phyloP scores from a whole-genome alignment of 35 echinoderm and acorn worm species.

The Amphiura filiformis region DNA sequence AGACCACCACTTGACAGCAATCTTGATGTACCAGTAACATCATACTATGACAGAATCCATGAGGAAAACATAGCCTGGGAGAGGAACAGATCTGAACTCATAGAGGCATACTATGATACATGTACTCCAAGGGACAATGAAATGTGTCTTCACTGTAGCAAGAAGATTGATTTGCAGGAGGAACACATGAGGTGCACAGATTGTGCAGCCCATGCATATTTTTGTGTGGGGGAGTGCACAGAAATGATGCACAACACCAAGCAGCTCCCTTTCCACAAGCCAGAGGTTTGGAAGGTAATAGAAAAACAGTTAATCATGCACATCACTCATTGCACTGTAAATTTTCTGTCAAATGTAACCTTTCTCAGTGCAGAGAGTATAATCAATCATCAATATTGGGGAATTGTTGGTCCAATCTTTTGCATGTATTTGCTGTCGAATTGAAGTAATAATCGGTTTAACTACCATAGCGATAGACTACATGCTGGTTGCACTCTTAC shows the following conservation, averaged over 20 bases:
- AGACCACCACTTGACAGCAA: no score
- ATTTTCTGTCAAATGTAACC: no score
- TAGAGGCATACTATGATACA: background rate
- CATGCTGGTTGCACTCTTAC: no score
- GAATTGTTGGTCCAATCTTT: no score
- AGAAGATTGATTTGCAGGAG: background rate
- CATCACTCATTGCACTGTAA: no score
- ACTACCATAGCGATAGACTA: no score
- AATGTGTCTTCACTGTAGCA: background rate
- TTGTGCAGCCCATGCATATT: background rate
- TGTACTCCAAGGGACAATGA: background rate
- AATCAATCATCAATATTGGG: no score
- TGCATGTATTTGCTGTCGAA: no score
- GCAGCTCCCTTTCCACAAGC: background rate
- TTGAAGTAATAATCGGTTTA: no score
- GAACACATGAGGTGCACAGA: background rate
- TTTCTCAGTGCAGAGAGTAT: no score
- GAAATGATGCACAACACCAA: background rate
- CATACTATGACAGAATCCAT: background rate
- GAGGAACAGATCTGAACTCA: background rate
- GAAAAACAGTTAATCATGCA: no score
- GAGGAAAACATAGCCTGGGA: background rate
- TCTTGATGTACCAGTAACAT: no score
- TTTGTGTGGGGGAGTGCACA: background rate
- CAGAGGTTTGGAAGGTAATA: background rate